phyloP scores from a whole-genome alignment of 2,797 vertebrate genomes.

The Orientallactaga sibirica region DNA sequence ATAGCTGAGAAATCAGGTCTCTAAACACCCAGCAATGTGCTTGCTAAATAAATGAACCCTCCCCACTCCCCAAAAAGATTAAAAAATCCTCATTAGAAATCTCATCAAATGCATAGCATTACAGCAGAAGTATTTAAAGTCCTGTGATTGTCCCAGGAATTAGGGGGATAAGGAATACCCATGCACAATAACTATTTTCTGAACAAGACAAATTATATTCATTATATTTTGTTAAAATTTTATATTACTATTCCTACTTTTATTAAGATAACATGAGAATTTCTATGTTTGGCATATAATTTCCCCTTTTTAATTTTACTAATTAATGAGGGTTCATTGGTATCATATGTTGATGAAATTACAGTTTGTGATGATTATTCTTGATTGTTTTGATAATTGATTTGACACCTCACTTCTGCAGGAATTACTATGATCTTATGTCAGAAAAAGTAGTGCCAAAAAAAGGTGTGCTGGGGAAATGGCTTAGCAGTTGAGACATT shows the following conservation, averaged over 20 bases:
- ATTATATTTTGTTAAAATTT: not conserved
- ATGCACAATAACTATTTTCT: no score
- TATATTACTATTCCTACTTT: not conserved
- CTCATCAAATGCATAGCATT: not conserved
- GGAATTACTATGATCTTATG: not conserved
- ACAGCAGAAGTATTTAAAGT: not conserved
- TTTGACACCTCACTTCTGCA: not conserved
- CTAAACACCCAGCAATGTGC: not conserved
- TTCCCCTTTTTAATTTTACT: no score
- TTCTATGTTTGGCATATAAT: not conserved
- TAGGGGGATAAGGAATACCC: not conserved
- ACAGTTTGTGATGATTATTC: not conserved
- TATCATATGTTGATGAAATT: not conserved
- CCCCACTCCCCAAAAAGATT: no score
- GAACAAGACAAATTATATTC: no score
- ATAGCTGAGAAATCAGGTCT: not conserved
- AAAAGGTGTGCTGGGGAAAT: no score
- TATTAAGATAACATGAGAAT: not conserved
- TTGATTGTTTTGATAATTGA: not conserved
- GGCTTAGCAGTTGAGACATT: no score
- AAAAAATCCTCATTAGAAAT: not conserved
- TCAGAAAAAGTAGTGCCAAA: not conserved
- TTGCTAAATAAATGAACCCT: no score
- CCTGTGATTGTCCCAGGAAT: not conserved
- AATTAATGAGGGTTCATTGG: no score